Evolutionary conservation across 2,888 invertebrate genomes (phyloP), one percentile per base, ranked within the genome.

Genomic region (Zonitis immaculata): DNA sequence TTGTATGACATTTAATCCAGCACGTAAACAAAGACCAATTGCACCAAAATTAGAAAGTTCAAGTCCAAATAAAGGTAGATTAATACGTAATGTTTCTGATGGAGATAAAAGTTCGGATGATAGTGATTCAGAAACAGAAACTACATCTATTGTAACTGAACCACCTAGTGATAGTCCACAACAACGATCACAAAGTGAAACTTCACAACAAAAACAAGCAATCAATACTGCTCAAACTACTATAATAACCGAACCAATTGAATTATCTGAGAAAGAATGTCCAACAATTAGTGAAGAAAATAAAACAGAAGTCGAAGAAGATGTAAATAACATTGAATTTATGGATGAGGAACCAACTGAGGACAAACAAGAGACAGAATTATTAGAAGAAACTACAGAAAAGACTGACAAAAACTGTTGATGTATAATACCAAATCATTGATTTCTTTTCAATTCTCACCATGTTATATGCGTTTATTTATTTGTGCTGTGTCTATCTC

Each of bases 1-100:
- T 77, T 97, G 97, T 76, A 86, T 85, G 53, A 79, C 82, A 27
- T 80, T 89, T 71, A 96, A 97, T 79, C 88, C 91, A 22, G 89
- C 96, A n/a, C 82, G 89, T 55, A 95, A 95, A 72, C 86, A 89
- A 69, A 83, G 89, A 28, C 94, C 92, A 1, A 79, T 82, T 35
- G 91, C 91, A 22, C 94, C 94, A 0, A 78, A 76, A 68, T 67
- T 80, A 52, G 76, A 77, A 9, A 55, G 62, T 18, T 66, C 70
- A 43, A 47, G 58, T 14, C 26, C 62, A 9, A 45, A 54, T 20
- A 56, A 39, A 26, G 18, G 20, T 32, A 47, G 42, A 16, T 49
- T 18, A 43, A 27, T 26, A 42, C 57, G 53, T 11, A 65, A 67
- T 49, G 66, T 70, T 16, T 72, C 73, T 3, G 72, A 72, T 47